Conservation (phyloP, 2,797 vertebrate species). For the Aplochiton taeniatus region DNA sequence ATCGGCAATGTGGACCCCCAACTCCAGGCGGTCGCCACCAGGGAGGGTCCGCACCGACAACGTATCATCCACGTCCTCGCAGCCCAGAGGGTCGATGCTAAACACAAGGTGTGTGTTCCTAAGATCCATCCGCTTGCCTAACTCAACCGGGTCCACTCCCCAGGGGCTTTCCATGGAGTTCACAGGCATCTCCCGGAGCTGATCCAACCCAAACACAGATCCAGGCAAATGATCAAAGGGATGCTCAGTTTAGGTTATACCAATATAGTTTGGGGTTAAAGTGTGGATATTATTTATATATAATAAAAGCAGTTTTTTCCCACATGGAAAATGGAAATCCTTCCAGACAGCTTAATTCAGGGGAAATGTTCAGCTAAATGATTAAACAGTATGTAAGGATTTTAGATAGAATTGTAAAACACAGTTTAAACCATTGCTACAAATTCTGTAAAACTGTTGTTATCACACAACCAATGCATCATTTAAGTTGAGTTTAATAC, state of each 20-base stretch:
- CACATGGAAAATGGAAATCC: too few relatives aligned
- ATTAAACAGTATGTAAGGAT: too few relatives aligned
- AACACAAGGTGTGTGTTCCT: conserved; percentile 86
- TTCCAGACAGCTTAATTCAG: too few relatives aligned
- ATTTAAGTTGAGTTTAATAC: conserved; percentile 63
- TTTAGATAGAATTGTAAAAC: too few relatives aligned
- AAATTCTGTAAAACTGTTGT: too few relatives aligned
- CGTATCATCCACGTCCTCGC: conserved; percentile 94
- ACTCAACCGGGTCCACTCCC: conserved; percentile 77
- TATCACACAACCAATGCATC: too few relatives aligned
- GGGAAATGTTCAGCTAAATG: too few relatives aligned
- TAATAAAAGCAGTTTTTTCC: too few relatives aligned
- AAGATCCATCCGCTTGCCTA: conserved; percentile 75
- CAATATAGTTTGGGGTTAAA: too few relatives aligned
- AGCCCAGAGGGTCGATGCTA: conserved; percentile 95
- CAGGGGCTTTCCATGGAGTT: conserved; percentile 82
- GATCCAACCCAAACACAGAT: conserved; percentile 5
- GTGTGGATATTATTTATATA: too few relatives aligned
- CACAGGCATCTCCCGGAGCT: conserved; percentile 91
- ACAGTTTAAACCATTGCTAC: too few relatives aligned
- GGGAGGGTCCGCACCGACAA: conserved; percentile 81
- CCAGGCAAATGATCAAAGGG: neutral
- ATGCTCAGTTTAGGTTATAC: too few relatives aligned
- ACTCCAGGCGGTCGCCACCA: conserved; percentile 78
- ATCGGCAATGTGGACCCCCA: conserved; percentile 96